phyloP scores from a whole-genome alignment of 2,113 vertebrate genomes.

The Sylvilagus bachmani region DNA sequence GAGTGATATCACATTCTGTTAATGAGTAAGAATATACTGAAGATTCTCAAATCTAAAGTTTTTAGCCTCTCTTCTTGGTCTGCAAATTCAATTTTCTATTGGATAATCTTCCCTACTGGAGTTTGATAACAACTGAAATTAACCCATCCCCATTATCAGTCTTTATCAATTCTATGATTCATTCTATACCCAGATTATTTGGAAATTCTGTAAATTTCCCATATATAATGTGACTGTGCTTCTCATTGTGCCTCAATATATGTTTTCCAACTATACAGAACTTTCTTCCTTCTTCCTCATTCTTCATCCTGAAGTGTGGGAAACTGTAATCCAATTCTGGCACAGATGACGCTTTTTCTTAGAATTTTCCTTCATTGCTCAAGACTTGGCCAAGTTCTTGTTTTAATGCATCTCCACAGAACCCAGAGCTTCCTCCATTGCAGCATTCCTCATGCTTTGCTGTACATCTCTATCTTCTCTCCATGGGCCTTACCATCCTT shows the following conservation, averaged over 20 bases:
- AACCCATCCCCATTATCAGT: neutral
- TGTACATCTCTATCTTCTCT: neutral
- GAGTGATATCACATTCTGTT: neutral
- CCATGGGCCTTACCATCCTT: neutral
- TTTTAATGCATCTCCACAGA: neutral
- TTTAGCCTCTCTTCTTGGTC: neutral
- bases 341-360: neutral
- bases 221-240: neutral
- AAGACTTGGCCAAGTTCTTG: neutral
- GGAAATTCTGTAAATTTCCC: neutral
- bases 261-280: neutral
- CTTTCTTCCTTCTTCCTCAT: neutral
- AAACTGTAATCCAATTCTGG: conserved; percentile 5
- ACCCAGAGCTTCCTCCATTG: neutral
- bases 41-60: conserved; percentile 3
- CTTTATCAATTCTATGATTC: conserved; percentile 15
- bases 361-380: neutral
- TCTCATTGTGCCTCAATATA: neutral
- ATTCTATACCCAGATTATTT: neutral
- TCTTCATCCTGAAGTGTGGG: neutral
- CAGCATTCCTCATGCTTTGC: neutral
- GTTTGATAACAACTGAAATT: neutral
- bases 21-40: neutral
- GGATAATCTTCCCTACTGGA: neutral
- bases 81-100: neutral